These are phyloP conservation scores for Zhengitettix transpicula DNA, from an alignment of 2,888 invertebrate species.

Conservation along the genomic window DNA sequence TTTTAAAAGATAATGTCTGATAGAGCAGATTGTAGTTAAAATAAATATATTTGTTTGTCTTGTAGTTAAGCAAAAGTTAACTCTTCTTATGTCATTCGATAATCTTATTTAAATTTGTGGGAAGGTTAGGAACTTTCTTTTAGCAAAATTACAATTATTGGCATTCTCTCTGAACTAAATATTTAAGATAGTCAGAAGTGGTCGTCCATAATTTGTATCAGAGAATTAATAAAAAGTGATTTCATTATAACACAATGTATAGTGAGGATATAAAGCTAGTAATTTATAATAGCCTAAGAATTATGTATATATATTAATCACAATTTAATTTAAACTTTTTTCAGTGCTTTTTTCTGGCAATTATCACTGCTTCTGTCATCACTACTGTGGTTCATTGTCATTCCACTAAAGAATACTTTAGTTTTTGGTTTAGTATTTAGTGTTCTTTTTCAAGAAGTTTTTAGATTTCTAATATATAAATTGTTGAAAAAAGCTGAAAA, in stretches of 20 bases:
- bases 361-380: constrained; percentile 79
- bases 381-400: constrained; percentile 71
- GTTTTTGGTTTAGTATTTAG: constrained; percentile 82
- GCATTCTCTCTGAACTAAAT: too few relatives aligned
- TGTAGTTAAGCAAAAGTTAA: too few relatives aligned
- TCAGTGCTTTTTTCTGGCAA: constrained; percentile 85
- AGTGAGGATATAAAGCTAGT: not conserved
- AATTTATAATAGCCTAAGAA: not conserved
- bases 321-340: not conserved
- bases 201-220: not conserved
- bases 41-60: too few relatives aligned
- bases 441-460: constrained; percentile 79
- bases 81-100: too few relatives aligned
- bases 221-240: not conserved
- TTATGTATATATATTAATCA: too few relatives aligned
- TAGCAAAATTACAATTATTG: too few relatives aligned
- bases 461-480: constrained; percentile 64
- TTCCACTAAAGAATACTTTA: constrained; percentile 58
- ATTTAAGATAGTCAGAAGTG: not conserved
- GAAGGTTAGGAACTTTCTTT: too few relatives aligned
- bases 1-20: too few relatives aligned
- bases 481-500: constrained; percentile 72
- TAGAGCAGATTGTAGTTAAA: too few relatives aligned
- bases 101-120: too few relatives aligned
- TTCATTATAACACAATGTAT: not conserved